phyloP scores from a whole-genome alignment of 2,113 vertebrate species.

The Lasiurus cinereus region DNA sequence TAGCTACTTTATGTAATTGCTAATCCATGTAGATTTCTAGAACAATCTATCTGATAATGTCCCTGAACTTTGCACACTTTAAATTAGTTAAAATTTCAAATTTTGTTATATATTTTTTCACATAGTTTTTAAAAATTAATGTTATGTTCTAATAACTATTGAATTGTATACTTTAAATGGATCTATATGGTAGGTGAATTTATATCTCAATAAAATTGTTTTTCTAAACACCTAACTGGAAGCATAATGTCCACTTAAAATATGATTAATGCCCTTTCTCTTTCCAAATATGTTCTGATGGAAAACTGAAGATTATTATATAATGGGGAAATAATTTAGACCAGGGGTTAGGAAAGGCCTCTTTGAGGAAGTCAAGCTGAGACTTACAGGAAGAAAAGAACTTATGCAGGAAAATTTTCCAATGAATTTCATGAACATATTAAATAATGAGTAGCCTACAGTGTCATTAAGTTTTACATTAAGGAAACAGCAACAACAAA shows the following conservation, averaged over 20 bases:
- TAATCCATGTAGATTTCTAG: not conserved
- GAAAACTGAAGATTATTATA: not conserved
- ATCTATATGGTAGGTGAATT: not conserved
- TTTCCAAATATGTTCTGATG: not conserved
- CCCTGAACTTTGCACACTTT: not conserved
- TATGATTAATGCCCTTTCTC: conserved; percentile 28
- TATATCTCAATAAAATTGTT: not conserved
- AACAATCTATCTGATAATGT: not conserved
- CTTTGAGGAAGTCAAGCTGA: not conserved
- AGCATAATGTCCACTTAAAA: conserved; percentile 35
- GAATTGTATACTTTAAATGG: not conserved
- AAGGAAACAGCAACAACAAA: not conserved
- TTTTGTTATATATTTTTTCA: not conserved
- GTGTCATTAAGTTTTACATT: not conserved
- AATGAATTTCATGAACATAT: not conserved
- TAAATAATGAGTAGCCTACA: not conserved
- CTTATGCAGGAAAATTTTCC: not conserved
- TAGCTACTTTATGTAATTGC: not conserved
- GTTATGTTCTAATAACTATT: not conserved
- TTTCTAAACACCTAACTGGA: conserved; percentile 14
- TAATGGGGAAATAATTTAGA: not conserved
- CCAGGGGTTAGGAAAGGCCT: not conserved
- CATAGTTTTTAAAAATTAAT: not conserved
- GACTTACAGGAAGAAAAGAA: not conserved
- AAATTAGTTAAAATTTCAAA: not conserved